Evolutionary conservation across 2,797 vertebrate species (phyloP), one percentile per base, ranked within the genome.

Genomic region (Catharus ustulatus): DNA sequence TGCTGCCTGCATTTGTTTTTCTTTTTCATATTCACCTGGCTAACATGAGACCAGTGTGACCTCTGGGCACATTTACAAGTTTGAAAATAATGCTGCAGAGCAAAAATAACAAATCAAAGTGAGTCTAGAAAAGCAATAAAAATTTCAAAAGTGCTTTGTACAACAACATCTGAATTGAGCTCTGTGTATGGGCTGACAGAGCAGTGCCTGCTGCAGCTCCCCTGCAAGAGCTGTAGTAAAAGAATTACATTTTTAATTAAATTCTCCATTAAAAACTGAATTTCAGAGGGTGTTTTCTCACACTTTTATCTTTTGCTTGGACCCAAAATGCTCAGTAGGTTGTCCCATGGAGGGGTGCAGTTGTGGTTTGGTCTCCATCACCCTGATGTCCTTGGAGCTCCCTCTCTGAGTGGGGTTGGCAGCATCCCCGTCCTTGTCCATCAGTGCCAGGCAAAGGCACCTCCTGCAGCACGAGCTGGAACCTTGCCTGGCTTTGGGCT

Each of bases 381-480:
- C 76, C 55, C 24, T 5, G 11, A 9, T n/a, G 32, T 27, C 38
- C 75, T 62, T 7, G 40, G 57, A 68, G 7, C 13, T 66, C 12
- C 23, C 6, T 3, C 12, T 43, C 49, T 42, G 49, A 11, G 5
- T 2, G 22, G 11, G 13, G 8, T 4, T 58, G 57, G 40, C 34
- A 27, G 24, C 11, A 3, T 23, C 74, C 10, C 3, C n/a, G 40
- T 36, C 29, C 67, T 46, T 11, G 4, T 30, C 67, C 36, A 3
- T 1, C 1, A 0, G 32, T 29, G 45, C 54, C 67, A 71, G 40
- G 34, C 6, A 5, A 29, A 34, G 54, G 20, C 77, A 27, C 21
- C 77, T 83, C n/a, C 51, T 21, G 0, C 11, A 22, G 15, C 84
- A 54, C 0, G 0, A 45, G 62, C 1, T 10, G 3, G 20, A 23